Percentiles rank a stretch among this genome's conserved stretches.
Evolutionary conservation across 2,888 invertebrate species (phyloP).

Genomic region (Tenthredo mesomela): DNA sequence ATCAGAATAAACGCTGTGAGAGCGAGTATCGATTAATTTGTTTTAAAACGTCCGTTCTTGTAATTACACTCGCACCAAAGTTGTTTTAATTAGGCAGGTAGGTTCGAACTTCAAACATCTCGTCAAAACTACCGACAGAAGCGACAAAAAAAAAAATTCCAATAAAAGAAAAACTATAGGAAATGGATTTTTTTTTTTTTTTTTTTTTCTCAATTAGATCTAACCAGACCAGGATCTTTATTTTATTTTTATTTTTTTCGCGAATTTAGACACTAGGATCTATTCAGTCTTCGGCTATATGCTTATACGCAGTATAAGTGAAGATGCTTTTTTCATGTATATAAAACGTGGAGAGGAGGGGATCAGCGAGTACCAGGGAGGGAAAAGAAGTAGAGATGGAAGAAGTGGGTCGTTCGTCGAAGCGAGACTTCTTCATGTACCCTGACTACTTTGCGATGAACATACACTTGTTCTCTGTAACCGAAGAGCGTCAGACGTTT

Average conservation of each 20-base stretch:
- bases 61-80: background rate
- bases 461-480: conserved; percentile 60
- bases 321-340: conserved; percentile 26
- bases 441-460: conserved; percentile 71
- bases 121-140: background rate
- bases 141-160: background rate
- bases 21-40: conserved; percentile 8
- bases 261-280: background rate
- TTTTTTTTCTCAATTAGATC: too few species aligned
- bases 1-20: background rate
- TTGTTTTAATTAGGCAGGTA: background rate
- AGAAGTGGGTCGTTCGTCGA: conserved; percentile 74
- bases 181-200: background rate
- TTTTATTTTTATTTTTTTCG: too few species aligned
- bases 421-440: conserved; percentile 68
- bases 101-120: background rate
- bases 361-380: background rate
- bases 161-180: background rate
- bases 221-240: too few species aligned
- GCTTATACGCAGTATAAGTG: background rate
- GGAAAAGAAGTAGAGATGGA: conserved; percentile 46
- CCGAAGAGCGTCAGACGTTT: conserved; percentile 33
- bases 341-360: background rate
- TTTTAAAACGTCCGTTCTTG: background rate
- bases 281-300: background rate